Conservation (phyloP, 2,113 vertebrate genomes). For the Choloepus hoffmanni region DNA sequence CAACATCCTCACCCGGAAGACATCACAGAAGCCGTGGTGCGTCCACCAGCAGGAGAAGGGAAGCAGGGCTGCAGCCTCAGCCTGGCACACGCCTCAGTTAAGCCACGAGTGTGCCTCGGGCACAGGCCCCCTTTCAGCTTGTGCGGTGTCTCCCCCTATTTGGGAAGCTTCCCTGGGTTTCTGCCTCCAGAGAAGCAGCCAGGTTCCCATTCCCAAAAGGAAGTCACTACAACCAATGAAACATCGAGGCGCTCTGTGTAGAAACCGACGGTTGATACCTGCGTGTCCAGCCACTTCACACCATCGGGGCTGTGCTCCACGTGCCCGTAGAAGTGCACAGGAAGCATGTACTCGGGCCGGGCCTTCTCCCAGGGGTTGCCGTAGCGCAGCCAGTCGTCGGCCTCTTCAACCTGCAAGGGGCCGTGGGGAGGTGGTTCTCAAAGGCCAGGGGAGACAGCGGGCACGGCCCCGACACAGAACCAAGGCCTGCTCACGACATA, state of each 20-base stretch:
- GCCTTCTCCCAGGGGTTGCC: slow-evolving; percentile 96
- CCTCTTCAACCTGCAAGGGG: slow-evolving; percentile 91
- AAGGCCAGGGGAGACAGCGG: rapidly evolving
- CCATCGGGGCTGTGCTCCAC: slow-evolving; percentile 87
- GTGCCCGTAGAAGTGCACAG: slow-evolving; percentile 91
- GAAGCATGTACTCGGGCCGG: slow-evolving; percentile 93
- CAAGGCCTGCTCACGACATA: too few species aligned
- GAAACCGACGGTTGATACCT: slow-evolving; percentile 83
- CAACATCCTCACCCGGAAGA: background rate
- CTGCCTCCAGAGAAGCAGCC: background rate
- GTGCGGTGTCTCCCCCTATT: too few species aligned
- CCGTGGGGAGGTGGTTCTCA: too few species aligned
- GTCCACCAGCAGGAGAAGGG: background rate
- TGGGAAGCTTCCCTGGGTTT: too few species aligned
- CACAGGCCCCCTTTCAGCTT: too few species aligned
- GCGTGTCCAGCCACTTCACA: slow-evolving; percentile 90
- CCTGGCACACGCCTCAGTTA: too few species aligned
- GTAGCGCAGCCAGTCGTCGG: slow-evolving; percentile 93
- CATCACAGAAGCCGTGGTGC: background rate
- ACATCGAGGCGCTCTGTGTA: background rate
- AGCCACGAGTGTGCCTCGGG: background rate
- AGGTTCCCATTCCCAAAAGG: background rate
- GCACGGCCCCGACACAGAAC: background rate
- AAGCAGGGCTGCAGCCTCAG: background rate
- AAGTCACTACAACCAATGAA: background rate